Evolutionary conservation across 2,797 vertebrate genomes (phyloP).

Genomic region (Thripadectes ignobilis): DNA sequence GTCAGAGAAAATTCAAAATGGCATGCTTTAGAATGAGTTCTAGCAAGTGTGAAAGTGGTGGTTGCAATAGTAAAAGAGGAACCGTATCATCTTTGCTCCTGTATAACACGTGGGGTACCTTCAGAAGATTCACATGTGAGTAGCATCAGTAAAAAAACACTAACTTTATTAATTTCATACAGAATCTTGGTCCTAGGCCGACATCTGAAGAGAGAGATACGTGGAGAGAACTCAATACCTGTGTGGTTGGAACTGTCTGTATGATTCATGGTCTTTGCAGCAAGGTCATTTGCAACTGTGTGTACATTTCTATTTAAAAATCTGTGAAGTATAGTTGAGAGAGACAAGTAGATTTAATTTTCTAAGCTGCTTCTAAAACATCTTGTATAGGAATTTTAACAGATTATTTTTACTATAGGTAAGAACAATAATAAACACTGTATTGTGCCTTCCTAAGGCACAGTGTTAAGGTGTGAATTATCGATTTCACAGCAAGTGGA

Average conservation of each 20-base stretch:
- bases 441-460: not conserved
- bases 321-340: not conserved
- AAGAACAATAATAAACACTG: not conserved
- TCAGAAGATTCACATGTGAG: not conserved
- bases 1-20: not conserved
- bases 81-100: not conserved
- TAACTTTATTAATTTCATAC: not conserved
- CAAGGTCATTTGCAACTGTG: not conserved
- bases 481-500: not conserved
- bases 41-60: not conserved
- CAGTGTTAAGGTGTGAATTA: not conserved
- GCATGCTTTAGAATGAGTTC: not conserved
- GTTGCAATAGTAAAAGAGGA: not conserved
- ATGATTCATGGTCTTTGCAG: not conserved
- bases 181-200: not conserved
- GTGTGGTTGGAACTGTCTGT: not conserved
- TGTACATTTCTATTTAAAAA: not conserved
- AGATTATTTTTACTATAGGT: not conserved
- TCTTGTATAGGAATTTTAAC: not conserved
- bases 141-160: not conserved
- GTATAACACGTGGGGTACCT: fast-evolving
- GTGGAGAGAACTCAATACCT: not conserved
- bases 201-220: not conserved
- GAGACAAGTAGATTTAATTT: not conserved
- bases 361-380: not conserved